These are phyloP conservation scores for Proterorhinus semilunaris DNA, from an alignment of 2,113 vertebrate species.

Conservation along the genomic window DNA sequence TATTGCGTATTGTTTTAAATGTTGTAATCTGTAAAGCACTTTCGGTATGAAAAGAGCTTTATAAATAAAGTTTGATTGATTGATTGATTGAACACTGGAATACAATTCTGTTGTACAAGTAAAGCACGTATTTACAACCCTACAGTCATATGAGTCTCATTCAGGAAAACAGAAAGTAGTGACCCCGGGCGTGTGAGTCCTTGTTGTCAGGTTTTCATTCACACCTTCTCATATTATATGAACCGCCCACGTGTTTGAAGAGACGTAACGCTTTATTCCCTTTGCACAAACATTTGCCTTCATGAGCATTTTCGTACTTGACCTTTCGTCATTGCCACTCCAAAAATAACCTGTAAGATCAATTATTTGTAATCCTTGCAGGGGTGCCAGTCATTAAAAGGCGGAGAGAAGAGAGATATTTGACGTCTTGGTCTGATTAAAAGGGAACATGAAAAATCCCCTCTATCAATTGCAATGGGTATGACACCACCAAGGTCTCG, in stretches of 20 bases:
- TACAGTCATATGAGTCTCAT: too few relatives aligned
- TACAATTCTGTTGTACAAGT: too few relatives aligned
- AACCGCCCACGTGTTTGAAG: neutral
- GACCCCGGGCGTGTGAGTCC: neutral
- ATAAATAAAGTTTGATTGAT: too few relatives aligned
- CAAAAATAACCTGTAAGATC: neutral
- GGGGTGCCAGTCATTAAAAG: neutral
- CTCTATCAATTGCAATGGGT: slow-evolving; percentile 59
- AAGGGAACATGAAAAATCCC: slow-evolving; percentile 50
- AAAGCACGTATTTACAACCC: too few relatives aligned
- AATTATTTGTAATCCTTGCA: neutral
- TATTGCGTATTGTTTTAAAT: too few relatives aligned
- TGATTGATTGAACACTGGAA: too few relatives aligned
- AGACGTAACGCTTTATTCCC: neutral
- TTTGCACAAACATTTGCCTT: slow-evolving; percentile 1
- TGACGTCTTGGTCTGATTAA: slow-evolving; percentile 47
- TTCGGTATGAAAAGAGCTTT: too few relatives aligned
- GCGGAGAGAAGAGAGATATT: slow-evolving; percentile 31
- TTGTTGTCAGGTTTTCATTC: neutral
- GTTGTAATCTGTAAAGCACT: too few relatives aligned
- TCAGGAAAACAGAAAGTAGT: too few relatives aligned
- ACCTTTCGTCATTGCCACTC: neutral
- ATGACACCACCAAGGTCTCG: slow-evolving; percentile 67
- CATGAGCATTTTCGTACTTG: neutral
- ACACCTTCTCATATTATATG: neutral